These are phyloP conservation scores for Chrysodeixis includens DNA, from an alignment of 2,888 invertebrate genomes.

Conservation along the genomic window DNA sequence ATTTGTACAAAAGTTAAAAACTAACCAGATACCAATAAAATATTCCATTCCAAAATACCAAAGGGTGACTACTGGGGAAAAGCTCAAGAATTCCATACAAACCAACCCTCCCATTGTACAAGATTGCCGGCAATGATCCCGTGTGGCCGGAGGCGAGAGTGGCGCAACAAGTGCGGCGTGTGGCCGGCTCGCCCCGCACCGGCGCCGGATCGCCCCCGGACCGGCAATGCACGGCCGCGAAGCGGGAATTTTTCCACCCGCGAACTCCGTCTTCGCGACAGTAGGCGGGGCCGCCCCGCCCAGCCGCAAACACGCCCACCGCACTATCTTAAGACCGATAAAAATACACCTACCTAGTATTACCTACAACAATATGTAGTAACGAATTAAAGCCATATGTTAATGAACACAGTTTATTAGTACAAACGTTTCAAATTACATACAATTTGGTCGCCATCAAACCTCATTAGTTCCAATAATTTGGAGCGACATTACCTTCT, in stretches of 20 bases:
- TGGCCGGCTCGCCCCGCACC: conserved; percentile 48
- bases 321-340: conserved; percentile 66
- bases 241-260: conserved; percentile 71
- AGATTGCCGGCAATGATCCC: not conserved
- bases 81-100: not conserved
- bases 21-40: no score
- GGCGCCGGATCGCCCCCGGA: conserved; percentile 40
- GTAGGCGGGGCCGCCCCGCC: conserved; percentile 82
- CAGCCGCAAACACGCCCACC: conserved; percentile 78
- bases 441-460: conserved; percentile 62
- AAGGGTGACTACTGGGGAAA: not conserved
- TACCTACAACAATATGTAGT: conserved; percentile 29
- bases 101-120: not conserved
- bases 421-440: conserved; percentile 61
- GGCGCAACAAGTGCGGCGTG: conserved; percentile 75
- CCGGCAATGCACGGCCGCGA: conserved; percentile 23
- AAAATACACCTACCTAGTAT: conserved; percentile 41
- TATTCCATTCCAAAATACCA: no score
- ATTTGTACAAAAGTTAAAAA: no score
- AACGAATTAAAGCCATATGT: conserved; percentile 40
- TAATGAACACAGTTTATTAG: conserved; percentile 54
- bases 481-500: conserved; percentile 59
- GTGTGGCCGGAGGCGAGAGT: conserved; percentile 10
- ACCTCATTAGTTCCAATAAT: conserved; percentile 70
- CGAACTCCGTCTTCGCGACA: conserved; percentile 78